phyloP scores from a whole-genome alignment of 2,797 vertebrate species.

The Acipenser oxyrinchus region DNA sequence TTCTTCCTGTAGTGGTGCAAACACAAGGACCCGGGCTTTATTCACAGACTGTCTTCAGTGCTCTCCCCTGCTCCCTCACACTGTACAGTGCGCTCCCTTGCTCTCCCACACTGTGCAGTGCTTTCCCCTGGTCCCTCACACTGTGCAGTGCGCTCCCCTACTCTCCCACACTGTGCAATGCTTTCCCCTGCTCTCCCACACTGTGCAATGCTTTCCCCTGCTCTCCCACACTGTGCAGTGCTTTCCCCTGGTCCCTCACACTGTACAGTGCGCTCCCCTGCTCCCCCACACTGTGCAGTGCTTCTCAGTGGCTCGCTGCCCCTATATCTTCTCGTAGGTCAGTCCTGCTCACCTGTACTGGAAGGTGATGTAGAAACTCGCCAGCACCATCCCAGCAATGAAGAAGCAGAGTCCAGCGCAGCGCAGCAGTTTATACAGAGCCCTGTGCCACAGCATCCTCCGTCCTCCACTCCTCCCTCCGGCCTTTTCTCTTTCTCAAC shows the following conservation, averaged over 20 bases:
- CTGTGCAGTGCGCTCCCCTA: background rate
- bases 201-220: no score
- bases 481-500: background rate
- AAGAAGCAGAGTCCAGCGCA: constrained; percentile 9
- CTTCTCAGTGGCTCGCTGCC: background rate
- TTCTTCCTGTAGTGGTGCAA: no score
- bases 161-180: background rate
- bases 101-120: background rate
- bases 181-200: no score
- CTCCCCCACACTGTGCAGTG: background rate
- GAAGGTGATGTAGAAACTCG: constrained; percentile 15
- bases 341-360: constrained; percentile 16
- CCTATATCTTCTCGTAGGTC: constrained; percentile 7
- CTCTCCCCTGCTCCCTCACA: background rate
- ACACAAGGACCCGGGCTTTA: no score
- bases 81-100: background rate
- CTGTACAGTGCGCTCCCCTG: no score
- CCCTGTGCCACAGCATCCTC: constrained; percentile 13
- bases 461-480: constrained; percentile 10
- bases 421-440: constrained; percentile 11
- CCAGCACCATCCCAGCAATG: constrained; percentile 17
- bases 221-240: background rate
- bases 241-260: background rate
- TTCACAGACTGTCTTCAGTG: no score
- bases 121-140: no score